phyloP scores from a whole-genome alignment of 2,888 invertebrate genomes.

The Syrista parreyssii region DNA sequence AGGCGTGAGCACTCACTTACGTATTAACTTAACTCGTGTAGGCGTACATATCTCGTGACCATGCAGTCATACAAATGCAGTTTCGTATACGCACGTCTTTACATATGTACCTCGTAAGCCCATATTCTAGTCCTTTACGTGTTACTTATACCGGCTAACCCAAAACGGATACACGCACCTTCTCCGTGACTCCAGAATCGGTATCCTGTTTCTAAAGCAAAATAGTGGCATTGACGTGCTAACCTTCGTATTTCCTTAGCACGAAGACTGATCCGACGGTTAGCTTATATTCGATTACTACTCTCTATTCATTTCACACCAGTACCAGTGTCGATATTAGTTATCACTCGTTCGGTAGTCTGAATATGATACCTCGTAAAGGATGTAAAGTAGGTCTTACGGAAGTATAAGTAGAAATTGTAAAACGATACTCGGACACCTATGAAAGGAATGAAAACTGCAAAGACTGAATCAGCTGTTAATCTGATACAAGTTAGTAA shows the following conservation, averaged over 20 bases:
- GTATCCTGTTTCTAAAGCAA: not conserved
- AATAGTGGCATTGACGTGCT: not conserved
- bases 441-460: no score
- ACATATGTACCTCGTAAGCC: not conserved
- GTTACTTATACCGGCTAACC: not conserved
- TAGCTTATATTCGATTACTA: not conserved
- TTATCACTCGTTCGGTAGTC: not conserved
- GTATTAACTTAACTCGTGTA: not conserved
- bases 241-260: not conserved
- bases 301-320: not conserved
- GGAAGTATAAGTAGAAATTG: not conserved
- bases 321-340: not conserved
- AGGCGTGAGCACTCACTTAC: not conserved
- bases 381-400: not conserved
- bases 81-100: not conserved
- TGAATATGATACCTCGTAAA: not conserved
- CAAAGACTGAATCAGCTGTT: not conserved
- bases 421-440: no score
- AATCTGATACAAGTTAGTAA: not conserved
- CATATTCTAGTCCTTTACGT: not conserved
- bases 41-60: not conserved
- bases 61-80: not conserved
- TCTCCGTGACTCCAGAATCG: not conserved
- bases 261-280: not conserved
- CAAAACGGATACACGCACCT: not conserved